These are phyloP conservation scores for Phycodurus eques DNA, from an alignment of 2,113 vertebrate genomes.

Conservation along the genomic window DNA sequence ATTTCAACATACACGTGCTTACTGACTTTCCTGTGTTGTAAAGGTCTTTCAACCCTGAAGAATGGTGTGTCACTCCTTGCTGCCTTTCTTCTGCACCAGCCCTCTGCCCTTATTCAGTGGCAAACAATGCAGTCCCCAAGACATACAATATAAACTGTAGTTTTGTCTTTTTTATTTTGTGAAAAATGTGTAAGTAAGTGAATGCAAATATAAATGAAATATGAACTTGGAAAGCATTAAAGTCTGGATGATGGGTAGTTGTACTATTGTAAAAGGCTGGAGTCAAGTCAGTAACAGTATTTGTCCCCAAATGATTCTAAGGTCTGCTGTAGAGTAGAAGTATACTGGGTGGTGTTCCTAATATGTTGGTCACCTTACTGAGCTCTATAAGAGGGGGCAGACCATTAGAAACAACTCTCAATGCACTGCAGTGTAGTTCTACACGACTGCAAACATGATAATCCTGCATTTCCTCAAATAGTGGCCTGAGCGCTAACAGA, in stretches of 20 bases:
- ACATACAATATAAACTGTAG: not conserved
- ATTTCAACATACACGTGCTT: not conserved
- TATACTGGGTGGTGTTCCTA: too few relatives aligned
- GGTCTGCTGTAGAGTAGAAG: too few relatives aligned
- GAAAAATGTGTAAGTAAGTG: not conserved
- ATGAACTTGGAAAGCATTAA: not conserved
- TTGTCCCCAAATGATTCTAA: too few relatives aligned
- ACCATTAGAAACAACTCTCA: too few relatives aligned
- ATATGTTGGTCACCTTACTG: too few relatives aligned
- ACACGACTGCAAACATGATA: too few relatives aligned
- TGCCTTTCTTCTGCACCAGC: not conserved
- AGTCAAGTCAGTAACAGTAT: too few relatives aligned
- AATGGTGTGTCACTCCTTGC: not conserved
- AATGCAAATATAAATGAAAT: not conserved
- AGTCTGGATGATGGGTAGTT: not conserved
- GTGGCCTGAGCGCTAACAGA: too few relatives aligned
- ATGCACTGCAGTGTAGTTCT: too few relatives aligned
- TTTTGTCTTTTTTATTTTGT: not conserved
- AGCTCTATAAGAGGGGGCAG: too few relatives aligned
- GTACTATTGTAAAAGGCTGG: too few relatives aligned
- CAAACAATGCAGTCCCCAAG: not conserved
- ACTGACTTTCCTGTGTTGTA: slow-evolving; percentile 8
- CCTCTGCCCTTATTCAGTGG: not conserved
- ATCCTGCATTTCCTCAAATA: too few relatives aligned
- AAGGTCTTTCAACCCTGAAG: slow-evolving; percentile 2